Evolutionary conservation across 2,888 invertebrate genomes (phyloP), one percentile per base, ranked within the genome.

Genomic region (Venustoraphidia nigricollis): DNA sequence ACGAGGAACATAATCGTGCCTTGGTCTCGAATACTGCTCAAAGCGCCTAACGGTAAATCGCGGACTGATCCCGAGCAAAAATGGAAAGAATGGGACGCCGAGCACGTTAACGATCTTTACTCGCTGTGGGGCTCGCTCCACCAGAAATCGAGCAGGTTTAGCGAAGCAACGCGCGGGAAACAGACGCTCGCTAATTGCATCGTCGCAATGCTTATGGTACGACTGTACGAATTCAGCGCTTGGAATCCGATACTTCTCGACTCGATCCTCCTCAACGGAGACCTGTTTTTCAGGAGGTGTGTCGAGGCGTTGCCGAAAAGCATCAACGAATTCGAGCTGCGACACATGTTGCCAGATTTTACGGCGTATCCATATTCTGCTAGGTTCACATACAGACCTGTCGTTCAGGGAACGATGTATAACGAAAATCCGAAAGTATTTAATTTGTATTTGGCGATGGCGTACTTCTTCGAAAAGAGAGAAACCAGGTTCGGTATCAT

Each of bases 51-150:
- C 11, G 63, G 61, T 6, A 53, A 52, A 41, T 45, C 52, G 1
- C 53, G 64, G 35, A 60, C 59, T 0, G 51, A 51, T 27, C 52
- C 53, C 5, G 58, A 60, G 8, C 55, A 56, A 36, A 57, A 69
- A 60, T 81, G 80, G 79, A 78, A 78, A 56, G 69, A 77, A 46
- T 85, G 76, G 73, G 76, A 81, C 52, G 72, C 82, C 2, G 83
- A 84, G 59, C 79, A 80, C 53, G 72, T 75, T 3, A 74, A 77
- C 2, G 80, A 79, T 51, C 62, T 85, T 1, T 83, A 70, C 66
- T 81, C 83, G 0, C 62, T 85, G 1, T 77, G 79, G 74, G 81
- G 83, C 1, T 72, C 71, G 36, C 57, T 82, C 11, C 79, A 81
- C 64, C 79, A 81, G 3, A 62, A 69, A 46, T 76, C 79, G 36